Evolutionary conservation across 2,888 invertebrate species (phyloP), one percentile per base, ranked within the genome.

Genomic region (Tetragonula carbonaria): DNA sequence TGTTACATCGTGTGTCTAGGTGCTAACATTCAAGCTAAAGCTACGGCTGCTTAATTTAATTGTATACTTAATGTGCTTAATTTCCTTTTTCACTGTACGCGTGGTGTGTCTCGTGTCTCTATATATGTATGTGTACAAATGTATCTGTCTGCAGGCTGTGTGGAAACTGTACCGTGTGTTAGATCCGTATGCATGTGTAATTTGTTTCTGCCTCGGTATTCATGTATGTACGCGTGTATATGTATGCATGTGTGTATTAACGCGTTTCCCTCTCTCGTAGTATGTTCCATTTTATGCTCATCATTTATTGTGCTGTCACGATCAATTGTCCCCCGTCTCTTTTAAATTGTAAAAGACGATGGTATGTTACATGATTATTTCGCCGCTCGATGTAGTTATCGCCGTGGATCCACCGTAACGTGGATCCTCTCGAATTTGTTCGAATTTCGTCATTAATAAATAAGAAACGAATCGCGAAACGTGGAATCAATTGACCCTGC

Each of bases 21-120:
- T 92, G 92, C 94, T 94, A 94, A 94, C 94, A 94, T 94, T 93
- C 91, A 93, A 90, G 92, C 94, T 94, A 94, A 91, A 92, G 91
- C 94, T 94, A 94, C 93, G 85, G 91, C 91, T 92, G 91, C 92
- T 93, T 94, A 94, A 88, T 88, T 93, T 94, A 94, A 91, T 94
- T 94, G 94, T 94, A 94, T 94, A 94, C 93, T 94, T 93, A 83
- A 92, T 93, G 92, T 92, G 92, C 92, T 93, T 92, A 93, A 92
- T 92, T 91, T 90, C 85, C 88, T 91, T 91, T 53, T 91, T 87
- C 75, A 78, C 71, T 85, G 85, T 84, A 76, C 70, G 65, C 66
- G 59, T 65, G 79, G 23, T 76, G 28, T 74, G 55, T 75, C 55
- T 55, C 28, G 21, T 72, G n/a, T 82, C 33, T 62, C 28, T 28